Evolutionary conservation across 2,113 vertebrate species (phyloP), one percentile per base, ranked within the genome.

Genomic region (Podarcis cretensis): DNA sequence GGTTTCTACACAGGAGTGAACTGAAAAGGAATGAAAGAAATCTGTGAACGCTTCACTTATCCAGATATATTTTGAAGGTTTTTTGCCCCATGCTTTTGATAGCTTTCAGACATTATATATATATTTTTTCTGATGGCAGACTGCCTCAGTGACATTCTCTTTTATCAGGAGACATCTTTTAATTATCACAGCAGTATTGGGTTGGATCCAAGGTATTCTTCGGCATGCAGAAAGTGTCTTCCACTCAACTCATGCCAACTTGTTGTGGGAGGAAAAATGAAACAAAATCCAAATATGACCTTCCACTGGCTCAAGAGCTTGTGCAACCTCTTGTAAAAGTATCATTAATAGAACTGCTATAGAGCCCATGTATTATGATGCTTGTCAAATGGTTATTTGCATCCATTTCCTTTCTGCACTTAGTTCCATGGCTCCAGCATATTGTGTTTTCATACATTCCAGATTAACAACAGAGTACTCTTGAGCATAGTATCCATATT

Each of bases 1-100:
- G 14, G 43, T 74, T 63, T 88, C 37, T 66, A n/a, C 35, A 75
- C 57, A 89, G 13, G 73, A 57, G 7, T 84, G 73, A 84, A 69
- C 23, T 69, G 20, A 37, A 89, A 87, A 69, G 43, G 23, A 83
- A 66, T 89, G n/a, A 77, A 77, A 89, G 40, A 77, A 88, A 89
- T 77, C 74, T 57, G 8, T 84, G 40, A 89, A 48, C 25, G 43
- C 63, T 84, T 77, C 25, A 37, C 63, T 84, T 86, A 66, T 30
- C 14, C 20, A 25, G 54, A 35, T 84, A 74, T 25, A 74, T 84
- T 66, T 86, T 30, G 9, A 86, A 23, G 20, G 37, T 27, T 65
- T 37, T 8, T 71, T n/a, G 32, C 40, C 48, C n/a, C n/a, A 77
- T 35, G 35, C 25, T 20, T 32, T 66, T 32, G 74, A 5, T 27